Conservation (phyloP, 2,797 vertebrate genomes). For the Malurus splendens region DNA sequence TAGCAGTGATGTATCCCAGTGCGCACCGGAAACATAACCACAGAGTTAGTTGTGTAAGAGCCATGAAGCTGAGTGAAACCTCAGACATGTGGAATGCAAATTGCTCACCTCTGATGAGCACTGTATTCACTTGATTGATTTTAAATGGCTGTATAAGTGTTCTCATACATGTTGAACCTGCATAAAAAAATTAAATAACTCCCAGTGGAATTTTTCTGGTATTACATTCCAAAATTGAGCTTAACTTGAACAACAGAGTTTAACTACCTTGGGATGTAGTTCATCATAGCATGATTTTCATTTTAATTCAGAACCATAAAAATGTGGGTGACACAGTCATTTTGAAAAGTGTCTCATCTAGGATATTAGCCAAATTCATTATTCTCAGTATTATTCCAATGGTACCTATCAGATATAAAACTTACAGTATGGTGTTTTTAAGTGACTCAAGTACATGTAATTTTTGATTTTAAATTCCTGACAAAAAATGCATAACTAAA, state of each 20-base stretch:
- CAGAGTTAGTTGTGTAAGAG: background rate
- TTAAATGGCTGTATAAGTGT: conserved; percentile 32
- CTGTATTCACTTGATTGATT: conserved; percentile 39
- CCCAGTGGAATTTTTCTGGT: conserved; percentile 18
- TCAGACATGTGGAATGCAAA: conserved; percentile 37
- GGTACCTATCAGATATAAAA: background rate
- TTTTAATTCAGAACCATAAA: conserved; percentile 3
- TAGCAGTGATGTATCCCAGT: background rate
- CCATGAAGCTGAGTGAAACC: background rate
- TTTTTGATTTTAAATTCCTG: background rate
- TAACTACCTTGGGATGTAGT: conserved; percentile 11
- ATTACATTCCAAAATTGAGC: conserved; percentile 34
- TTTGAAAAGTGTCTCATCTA: background rate
- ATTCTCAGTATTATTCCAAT: background rate
- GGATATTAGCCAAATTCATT: background rate
- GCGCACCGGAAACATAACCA: background rate
- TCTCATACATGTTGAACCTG: conserved; percentile 34
- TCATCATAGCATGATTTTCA: background rate
- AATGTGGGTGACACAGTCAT: background rate
- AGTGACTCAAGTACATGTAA: background rate
- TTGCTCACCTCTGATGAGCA: conserved; percentile 13
- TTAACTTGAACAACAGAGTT: conserved; percentile 39
- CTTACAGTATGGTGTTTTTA: background rate
- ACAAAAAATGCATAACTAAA: background rate
- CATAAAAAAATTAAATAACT: conserved; percentile 30